Conservation (phyloP, 2,113 vertebrate species). For the Corvus moneduloides region DNA sequence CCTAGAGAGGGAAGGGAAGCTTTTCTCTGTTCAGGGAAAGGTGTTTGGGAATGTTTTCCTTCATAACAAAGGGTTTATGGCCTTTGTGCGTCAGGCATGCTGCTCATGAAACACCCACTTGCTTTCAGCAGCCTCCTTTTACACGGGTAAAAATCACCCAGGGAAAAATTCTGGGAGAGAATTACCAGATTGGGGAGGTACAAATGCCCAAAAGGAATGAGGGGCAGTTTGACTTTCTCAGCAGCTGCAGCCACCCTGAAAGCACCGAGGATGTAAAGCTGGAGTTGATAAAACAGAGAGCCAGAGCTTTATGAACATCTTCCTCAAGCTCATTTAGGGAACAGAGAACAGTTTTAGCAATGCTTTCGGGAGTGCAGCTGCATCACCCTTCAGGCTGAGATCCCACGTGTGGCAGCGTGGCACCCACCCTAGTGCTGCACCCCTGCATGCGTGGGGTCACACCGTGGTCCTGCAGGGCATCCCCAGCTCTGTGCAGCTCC, state of each 20-base stretch:
- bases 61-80: not conserved
- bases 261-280: accelerated
- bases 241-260: not conserved
- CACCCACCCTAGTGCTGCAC: accelerated
- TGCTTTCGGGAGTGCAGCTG: not conserved
- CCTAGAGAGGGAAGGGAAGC: not conserved
- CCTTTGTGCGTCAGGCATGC: not conserved
- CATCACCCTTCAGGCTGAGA: not conserved
- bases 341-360: not conserved
- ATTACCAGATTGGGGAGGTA: not conserved
- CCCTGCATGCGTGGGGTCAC: not conserved
- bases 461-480: accelerated
- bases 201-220: not conserved
- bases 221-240: not conserved
- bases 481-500: not conserved
- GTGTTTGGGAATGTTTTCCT: not conserved
- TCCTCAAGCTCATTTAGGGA: not conserved
- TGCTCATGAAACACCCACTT: not conserved
- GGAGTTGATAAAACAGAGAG: accelerated
- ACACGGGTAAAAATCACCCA: not conserved
- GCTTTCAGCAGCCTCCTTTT: not conserved
- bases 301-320: not conserved
- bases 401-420: accelerated
- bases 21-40: not conserved
- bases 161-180: not conserved